These are phyloP conservation scores for Anoura caudifer DNA, from an alignment of 2,113 vertebrate species.

Conservation along the genomic window DNA sequence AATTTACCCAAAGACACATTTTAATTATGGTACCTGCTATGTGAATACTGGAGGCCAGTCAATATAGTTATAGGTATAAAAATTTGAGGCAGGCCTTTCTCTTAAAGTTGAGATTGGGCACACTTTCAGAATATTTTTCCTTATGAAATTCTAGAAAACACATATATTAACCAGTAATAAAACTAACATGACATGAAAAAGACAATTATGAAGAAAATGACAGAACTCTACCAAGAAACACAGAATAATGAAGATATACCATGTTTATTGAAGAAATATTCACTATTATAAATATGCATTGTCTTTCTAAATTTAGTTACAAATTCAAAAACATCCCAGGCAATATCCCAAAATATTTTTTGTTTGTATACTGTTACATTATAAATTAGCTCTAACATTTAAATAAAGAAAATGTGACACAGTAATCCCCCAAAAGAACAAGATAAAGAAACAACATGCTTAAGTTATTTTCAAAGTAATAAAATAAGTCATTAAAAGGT, in stretches of 20 bases:
- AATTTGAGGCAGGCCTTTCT: not conserved
- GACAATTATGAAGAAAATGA: not conserved
- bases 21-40: not conserved
- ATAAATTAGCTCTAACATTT: not conserved
- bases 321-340: not conserved
- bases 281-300: not conserved
- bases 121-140: not conserved
- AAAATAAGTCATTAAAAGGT: not conserved
- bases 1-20: not conserved
- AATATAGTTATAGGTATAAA: not conserved
- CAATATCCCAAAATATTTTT: not conserved
- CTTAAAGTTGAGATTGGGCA: not conserved
- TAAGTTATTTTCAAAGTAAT: not conserved
- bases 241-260: not conserved
- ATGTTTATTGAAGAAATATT: not conserved
- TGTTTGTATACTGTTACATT: not conserved
- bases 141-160: not conserved
- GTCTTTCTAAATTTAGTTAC: not conserved
- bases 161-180: not conserved
- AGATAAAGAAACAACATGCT: not conserved
- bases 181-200: not conserved
- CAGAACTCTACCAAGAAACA: not conserved
- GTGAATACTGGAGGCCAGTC: not conserved
- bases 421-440: not conserved
- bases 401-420: not conserved